phyloP scores from a whole-genome alignment of 2,888 invertebrate species.

The Macrosoma leucophasiata region DNA sequence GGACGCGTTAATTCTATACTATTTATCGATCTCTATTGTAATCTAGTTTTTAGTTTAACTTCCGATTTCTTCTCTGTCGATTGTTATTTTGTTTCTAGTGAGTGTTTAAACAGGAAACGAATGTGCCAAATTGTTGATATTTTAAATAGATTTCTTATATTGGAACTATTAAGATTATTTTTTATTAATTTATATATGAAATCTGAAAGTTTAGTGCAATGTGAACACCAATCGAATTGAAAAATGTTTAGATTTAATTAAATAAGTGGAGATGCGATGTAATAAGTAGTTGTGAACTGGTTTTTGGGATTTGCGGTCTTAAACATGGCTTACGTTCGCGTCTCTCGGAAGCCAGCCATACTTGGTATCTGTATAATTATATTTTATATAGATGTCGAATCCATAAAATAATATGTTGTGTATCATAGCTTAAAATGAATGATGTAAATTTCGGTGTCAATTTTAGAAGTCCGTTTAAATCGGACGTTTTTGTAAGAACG shows the following conservation, averaged over 20 bases:
- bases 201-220: slow-evolving; percentile 40
- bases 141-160: slow-evolving; percentile 34
- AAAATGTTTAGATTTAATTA: no score
- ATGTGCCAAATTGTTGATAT: slow-evolving; percentile 71
- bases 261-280: no score
- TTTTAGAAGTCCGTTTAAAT: slow-evolving; percentile 59
- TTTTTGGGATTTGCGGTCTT: no score
- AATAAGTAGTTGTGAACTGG: no score
- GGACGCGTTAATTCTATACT: slow-evolving; percentile 18
- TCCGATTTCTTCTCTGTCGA: slow-evolving; percentile 29
- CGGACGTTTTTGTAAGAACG: slow-evolving; percentile 51
- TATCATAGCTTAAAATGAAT: slow-evolving; percentile 66
- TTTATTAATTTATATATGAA: slow-evolving; percentile 18
- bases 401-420: slow-evolving; percentile 54
- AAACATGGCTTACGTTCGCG: slow-evolving; percentile 10
- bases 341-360: slow-evolving; percentile 15
- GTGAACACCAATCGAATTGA: slow-evolving; percentile 60
- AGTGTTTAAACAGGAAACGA: slow-evolving; percentile 20
- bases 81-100: slow-evolving; percentile 26
- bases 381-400: slow-evolving; percentile 71
- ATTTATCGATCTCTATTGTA: slow-evolving; percentile 28
- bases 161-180: slow-evolving; percentile 22
- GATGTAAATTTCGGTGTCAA: slow-evolving; percentile 73
- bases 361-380: slow-evolving; percentile 35
- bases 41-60: no score